Conservation (phyloP, 2,113 vertebrate species). For the Sinocyclocheilus rhinocerous region DNA sequence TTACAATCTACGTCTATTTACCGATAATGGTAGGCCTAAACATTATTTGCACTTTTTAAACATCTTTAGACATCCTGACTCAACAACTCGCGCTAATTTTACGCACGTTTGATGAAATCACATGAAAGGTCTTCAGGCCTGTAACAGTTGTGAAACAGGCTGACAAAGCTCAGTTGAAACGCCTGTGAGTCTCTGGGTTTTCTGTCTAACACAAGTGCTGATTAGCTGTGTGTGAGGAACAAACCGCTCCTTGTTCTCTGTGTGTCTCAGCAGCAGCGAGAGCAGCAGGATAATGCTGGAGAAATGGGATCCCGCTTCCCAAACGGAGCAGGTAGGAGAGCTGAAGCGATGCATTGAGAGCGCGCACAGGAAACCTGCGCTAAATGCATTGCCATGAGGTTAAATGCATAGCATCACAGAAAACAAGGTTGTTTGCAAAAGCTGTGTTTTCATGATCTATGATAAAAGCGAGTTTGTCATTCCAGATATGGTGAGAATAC, state of each 20-base stretch:
- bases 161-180: slow-evolving; percentile 33
- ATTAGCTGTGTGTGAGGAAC: slow-evolving; percentile 55
- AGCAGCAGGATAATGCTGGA: slow-evolving; percentile 74
- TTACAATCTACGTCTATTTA: neutral
- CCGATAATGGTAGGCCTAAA: neutral
- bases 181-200: slow-evolving; percentile 51
- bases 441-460: neutral
- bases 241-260: slow-evolving; percentile 66
- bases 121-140: slow-evolving; percentile 48
- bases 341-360: slow-evolving; percentile 64
- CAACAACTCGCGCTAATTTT: neutral
- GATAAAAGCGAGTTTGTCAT: neutral
- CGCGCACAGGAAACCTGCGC: slow-evolving; percentile 48
- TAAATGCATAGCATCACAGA: slow-evolving; percentile 49
- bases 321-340: slow-evolving; percentile 80
- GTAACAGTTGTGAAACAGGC: slow-evolving; percentile 33
- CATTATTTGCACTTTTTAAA: neutral
- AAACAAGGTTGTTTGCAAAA: slow-evolving; percentile 20
- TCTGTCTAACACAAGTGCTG: slow-evolving; percentile 65
- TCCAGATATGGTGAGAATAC: neutral
- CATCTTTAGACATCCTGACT: neutral
- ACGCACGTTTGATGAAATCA: slow-evolving; percentile 48
- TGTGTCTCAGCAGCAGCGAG: slow-evolving; percentile 70
- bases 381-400: slow-evolving; percentile 46
- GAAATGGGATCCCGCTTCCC: slow-evolving; percentile 69